These are phyloP conservation scores for Eupithecia abbreviata DNA, from an alignment of 2,888 invertebrate species.

Conservation along the genomic window DNA sequence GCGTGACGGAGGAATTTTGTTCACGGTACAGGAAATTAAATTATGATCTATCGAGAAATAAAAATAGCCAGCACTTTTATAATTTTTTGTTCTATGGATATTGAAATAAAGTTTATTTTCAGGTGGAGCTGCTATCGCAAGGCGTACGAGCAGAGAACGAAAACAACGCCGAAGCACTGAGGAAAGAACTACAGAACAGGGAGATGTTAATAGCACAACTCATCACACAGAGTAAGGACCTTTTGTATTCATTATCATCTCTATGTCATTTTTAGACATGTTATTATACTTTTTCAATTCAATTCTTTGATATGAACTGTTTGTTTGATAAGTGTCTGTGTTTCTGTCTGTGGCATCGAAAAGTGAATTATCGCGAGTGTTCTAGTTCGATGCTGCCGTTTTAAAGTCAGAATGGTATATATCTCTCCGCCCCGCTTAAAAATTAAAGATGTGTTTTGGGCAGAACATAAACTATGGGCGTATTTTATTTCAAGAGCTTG, in stretches of 20 bases:
- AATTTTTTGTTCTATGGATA: neutral
- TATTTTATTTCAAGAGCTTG: too few relatives aligned
- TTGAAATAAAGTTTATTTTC: conserved; percentile 17
- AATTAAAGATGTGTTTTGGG: too few relatives aligned
- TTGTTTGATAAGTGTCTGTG: neutral
- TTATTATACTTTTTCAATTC: too few relatives aligned
- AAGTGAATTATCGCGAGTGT: neutral
- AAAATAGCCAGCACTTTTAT: neutral
- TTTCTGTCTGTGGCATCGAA: neutral
- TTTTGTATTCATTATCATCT: neutral
- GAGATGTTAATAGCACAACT: conserved; percentile 94
- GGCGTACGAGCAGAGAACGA: conserved; percentile 80
- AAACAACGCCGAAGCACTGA: conserved; percentile 81
- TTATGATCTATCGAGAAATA: neutral
- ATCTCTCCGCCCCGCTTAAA: neutral
- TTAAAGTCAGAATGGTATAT: neutral
- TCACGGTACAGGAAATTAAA: neutral
- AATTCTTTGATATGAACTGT: too few relatives aligned
- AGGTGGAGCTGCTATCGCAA: conserved; percentile 85
- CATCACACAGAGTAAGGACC: conserved; percentile 90
- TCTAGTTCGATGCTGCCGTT: neutral
- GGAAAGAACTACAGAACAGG: conserved; percentile 88
- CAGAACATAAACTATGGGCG: too few relatives aligned
- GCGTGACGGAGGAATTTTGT: neutral
- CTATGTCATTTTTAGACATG: neutral